Conservation (phyloP, 2,113 vertebrate genomes). For the Struthidea cinerea region DNA sequence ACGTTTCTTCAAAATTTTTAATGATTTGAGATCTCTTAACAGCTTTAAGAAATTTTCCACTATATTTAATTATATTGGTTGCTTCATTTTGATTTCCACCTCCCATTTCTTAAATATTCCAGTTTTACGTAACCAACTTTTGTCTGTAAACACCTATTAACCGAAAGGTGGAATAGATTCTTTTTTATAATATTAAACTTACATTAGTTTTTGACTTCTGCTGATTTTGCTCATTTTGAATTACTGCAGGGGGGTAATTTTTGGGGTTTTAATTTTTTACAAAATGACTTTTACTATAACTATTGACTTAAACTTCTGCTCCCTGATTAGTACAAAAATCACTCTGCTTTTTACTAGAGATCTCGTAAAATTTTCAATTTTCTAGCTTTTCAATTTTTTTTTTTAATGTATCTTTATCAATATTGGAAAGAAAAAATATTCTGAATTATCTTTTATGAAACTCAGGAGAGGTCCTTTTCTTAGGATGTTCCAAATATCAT, state of each 20-base stretch:
- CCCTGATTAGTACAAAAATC: not conserved
- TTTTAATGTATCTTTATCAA: not conserved
- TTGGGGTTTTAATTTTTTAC: fast-evolving
- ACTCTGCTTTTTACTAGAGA: fast-evolving
- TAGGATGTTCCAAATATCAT: not conserved
- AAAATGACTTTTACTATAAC: fast-evolving
- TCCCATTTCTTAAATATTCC: not conserved
- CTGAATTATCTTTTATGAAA: not conserved
- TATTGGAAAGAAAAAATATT: fast-evolving
- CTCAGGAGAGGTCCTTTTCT: not conserved
- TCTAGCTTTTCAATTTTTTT: not conserved
- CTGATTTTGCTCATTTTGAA: not conserved
- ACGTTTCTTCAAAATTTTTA: fast-evolving
- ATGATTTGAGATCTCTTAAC: fast-evolving
- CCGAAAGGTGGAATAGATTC: fast-evolving
- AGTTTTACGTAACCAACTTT: fast-evolving
- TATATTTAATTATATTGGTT: fast-evolving
- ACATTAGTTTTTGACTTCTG: fast-evolving
- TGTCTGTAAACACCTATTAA: not conserved
- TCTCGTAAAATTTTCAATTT: not conserved
- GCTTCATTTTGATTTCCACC: not conserved
- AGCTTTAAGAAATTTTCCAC: fast-evolving
- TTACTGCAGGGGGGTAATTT: fast-evolving
- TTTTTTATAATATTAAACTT: too few relatives aligned
- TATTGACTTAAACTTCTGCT: not conserved